phyloP scores from a whole-genome alignment of 2,113 vertebrate species.

The Anarhynchus alexandrinus region DNA sequence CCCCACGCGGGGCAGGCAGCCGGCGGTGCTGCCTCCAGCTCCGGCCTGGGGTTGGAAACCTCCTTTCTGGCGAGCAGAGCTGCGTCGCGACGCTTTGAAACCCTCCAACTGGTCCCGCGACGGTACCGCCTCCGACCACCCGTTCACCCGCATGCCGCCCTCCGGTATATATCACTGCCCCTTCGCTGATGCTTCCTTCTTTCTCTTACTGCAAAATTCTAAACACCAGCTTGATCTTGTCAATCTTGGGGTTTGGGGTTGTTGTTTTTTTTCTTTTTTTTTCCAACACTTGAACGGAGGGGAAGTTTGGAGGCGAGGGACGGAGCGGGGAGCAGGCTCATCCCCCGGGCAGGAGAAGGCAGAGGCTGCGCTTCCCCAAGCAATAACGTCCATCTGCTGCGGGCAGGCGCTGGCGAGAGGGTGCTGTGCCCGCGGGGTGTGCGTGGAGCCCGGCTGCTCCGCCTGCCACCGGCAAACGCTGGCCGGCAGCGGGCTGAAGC shows the following conservation, averaged over 20 bases:
- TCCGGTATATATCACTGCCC: conserved; percentile 37
- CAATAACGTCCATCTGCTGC: background rate
- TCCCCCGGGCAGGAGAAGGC: background rate
- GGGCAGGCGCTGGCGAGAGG: background rate
- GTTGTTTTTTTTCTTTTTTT: too few relatives aligned
- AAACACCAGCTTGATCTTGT: background rate
- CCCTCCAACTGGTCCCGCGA: background rate
- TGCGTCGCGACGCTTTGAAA: rapidly evolving
- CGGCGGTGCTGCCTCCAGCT: too few relatives aligned
- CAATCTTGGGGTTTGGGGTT: background rate
- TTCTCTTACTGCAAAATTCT: conserved; percentile 7
- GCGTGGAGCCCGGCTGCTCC: background rate
- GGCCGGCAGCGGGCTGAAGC: background rate
- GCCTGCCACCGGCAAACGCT: too few relatives aligned
- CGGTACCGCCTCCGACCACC: background rate
- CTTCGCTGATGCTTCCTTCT: background rate
- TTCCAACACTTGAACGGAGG: background rate
- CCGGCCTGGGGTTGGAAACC: background rate
- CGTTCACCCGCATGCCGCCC: background rate
- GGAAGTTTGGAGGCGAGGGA: background rate
- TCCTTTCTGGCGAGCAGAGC: background rate
- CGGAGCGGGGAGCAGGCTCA: background rate
- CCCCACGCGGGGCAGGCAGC: too few relatives aligned
- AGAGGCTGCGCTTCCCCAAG: background rate
- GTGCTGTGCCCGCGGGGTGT: background rate